Evolutionary conservation across 2,888 invertebrate species (phyloP), one percentile per base, ranked within the genome.

Genomic region (Cosmorhoe ocellata): DNA sequence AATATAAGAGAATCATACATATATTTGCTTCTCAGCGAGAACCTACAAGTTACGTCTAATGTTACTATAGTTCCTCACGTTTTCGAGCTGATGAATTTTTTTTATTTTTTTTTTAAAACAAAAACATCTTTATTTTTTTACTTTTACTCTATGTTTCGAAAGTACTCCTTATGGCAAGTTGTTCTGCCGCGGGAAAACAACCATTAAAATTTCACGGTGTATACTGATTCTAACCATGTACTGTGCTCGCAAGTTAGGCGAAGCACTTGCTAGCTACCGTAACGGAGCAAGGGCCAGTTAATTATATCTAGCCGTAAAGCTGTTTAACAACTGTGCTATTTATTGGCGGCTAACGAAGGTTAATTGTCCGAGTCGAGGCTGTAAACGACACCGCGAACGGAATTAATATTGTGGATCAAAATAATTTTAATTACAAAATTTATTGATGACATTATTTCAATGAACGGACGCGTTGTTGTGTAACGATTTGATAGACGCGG

Each of bases 331-430:
- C 74, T 69, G 65, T 67, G 72, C 74, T 80, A 81, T 85, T 85
- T 84, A 84, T 81, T 83, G 78, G 73, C 67, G 65, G 73, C 76
- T 79, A 79, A 81, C 81, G 75, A 78, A 78, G 77, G 77, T 79
- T 83, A 82, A 84, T 82, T 80, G 76, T 78, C 68, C 67, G 61
- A 66, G 61, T 64, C 66, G 60, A 62, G 67, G 63, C 62, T 66
- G 65, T 67, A 71, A 70, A 67, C 64, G 65, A 71, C 67, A 68
- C 65, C 60, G 56, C 60, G 36, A 45, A 50, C 48, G 53, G 42
- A 56, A 61, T 58, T 59, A 28, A 58, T 55, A 56, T 59, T 59
- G 50, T 58, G 60, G 51, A 60, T 61, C 60, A 43, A 54, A 64
- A 43, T 59, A 59, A 62, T 63, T 44, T 48, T 52, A 52, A 51